These are phyloP conservation scores for Drosophila algonquin DNA, from an alignment of 2,888 invertebrate species.

Conservation along the genomic window DNA sequence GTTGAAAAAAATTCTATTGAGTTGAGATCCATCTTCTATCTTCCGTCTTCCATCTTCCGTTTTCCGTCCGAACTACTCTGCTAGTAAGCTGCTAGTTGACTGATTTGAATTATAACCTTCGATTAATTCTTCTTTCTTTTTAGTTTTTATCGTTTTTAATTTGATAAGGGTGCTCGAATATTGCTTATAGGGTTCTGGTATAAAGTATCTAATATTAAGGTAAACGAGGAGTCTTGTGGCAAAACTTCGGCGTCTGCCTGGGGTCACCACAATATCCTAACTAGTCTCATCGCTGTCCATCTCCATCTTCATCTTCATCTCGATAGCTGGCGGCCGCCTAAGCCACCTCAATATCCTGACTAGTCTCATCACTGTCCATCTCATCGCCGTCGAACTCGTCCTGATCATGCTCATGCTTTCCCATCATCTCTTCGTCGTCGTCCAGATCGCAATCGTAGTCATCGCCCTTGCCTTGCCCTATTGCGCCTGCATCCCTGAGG, in stretches of 20 bases:
- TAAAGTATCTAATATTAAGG: constrained; percentile 49
- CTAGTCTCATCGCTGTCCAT: constrained; percentile 82
- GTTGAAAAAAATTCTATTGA: constrained; percentile 64
- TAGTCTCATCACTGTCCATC: constrained; percentile 82
- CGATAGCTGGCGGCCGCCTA: constrained; percentile 54
- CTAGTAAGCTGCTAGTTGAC: constrained; percentile 66
- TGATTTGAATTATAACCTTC: constrained; percentile 34
- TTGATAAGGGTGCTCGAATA: constrained; percentile 73
- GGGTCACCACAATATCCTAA: constrained; percentile 83
- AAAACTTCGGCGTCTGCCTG: constrained; percentile 10
- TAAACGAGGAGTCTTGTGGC: constrained; percentile 11
- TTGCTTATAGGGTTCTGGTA: constrained; percentile 69
- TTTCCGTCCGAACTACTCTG: constrained; percentile 58
- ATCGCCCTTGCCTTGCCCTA: constrained; percentile 27
- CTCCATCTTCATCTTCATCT: constrained; percentile 17
- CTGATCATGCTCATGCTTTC: constrained; percentile 24
- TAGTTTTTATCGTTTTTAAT: constrained; percentile 44
- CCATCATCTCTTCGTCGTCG: constrained; percentile 28
- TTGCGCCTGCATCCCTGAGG: constrained; percentile 85
- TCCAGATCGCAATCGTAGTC: constrained; percentile 37
- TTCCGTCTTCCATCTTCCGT: constrained; percentile 8
- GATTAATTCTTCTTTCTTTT: constrained; percentile 19
- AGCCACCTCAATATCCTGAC: constrained; percentile 83
- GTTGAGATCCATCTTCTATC: constrained; percentile 47
- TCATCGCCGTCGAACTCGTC: constrained; percentile 69